Percentiles rank a stretch among this genome's conserved stretches.
Conservation (phyloP, 2,888 invertebrate genomes). For the Psylliodes chrysocephalus region DNA sequence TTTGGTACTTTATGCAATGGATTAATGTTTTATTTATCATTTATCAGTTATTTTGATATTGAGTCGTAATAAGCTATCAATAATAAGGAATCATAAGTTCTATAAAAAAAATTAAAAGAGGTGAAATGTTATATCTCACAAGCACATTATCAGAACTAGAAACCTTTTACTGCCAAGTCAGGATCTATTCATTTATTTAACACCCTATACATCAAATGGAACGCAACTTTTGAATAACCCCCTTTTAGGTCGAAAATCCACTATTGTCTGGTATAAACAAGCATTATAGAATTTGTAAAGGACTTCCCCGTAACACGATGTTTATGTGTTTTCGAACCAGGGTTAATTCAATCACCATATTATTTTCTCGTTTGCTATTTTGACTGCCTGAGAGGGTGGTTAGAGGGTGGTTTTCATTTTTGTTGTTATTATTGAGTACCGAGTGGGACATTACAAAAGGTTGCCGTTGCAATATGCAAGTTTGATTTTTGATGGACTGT, state of each 20-base stretch:
- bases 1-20: too few relatives aligned
- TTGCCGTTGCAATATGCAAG: constrained; percentile 42
- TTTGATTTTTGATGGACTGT: constrained; percentile 19
- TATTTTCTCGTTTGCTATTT: constrained; percentile 59
- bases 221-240: constrained; percentile 25
- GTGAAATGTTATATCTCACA: too few relatives aligned
- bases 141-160: too few relatives aligned
- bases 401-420: constrained; percentile 15
- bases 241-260: constrained; percentile 22
- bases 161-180: constrained; percentile 7
- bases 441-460: constrained; percentile 34
- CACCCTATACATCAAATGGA: constrained; percentile 5
- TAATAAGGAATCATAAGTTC: too few relatives aligned
- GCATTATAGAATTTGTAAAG: constrained; percentile 41
- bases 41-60: too few relatives aligned
- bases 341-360: constrained; percentile 58
- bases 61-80: too few relatives aligned
- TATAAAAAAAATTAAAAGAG: too few relatives aligned
- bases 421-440: constrained; percentile 21
- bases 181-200: constrained; percentile 6
- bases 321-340: constrained; percentile 38
- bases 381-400: constrained; percentile 56
- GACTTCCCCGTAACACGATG: constrained; percentile 36
- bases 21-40: too few relatives aligned
- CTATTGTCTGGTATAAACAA: constrained; percentile 33